These are phyloP conservation scores for Catharus fuscescens DNA, from an alignment of 2,113 vertebrate species.

Conservation along the genomic window DNA sequence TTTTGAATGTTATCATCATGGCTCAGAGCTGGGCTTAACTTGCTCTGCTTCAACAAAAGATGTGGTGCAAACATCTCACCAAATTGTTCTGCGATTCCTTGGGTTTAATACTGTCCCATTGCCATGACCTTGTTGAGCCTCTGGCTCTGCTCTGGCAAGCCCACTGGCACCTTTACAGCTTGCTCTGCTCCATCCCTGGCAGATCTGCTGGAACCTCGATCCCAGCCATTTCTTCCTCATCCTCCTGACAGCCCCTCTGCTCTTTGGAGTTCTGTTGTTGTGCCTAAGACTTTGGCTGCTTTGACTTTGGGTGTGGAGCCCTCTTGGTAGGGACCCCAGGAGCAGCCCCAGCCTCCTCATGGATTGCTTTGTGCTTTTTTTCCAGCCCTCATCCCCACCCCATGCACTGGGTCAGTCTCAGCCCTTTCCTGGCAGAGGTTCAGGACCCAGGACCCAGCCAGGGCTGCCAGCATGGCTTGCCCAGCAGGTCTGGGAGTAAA, in stretches of 20 bases:
- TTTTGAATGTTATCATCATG: not conserved
- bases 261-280: rapidly evolving
- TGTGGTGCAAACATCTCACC: not conserved
- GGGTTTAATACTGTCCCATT: not conserved
- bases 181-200: not conserved
- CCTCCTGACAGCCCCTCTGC: not conserved
- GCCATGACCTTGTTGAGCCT: rapidly evolving
- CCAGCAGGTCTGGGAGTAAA: not conserved
- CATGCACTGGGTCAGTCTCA: not conserved
- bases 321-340: not conserved
- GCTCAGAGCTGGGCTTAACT: not conserved
- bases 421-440: not conserved
- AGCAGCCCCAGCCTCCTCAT: not conserved
- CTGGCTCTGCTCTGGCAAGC: not conserved
- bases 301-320: not conserved
- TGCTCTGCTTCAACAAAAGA: not conserved
- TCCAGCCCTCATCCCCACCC: not conserved
- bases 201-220: not conserved
- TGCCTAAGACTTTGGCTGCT: rapidly evolving
- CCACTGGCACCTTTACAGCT: rapidly evolving
- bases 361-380: not conserved
- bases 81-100: rapidly evolving
- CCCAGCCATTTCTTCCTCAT: not conserved
- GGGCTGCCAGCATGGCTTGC: not conserved
- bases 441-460: not conserved